Base-by-base conservation (phyloP, 2,888 invertebrate species). In the Kuschelorhynchus macadamiae region DNA sequence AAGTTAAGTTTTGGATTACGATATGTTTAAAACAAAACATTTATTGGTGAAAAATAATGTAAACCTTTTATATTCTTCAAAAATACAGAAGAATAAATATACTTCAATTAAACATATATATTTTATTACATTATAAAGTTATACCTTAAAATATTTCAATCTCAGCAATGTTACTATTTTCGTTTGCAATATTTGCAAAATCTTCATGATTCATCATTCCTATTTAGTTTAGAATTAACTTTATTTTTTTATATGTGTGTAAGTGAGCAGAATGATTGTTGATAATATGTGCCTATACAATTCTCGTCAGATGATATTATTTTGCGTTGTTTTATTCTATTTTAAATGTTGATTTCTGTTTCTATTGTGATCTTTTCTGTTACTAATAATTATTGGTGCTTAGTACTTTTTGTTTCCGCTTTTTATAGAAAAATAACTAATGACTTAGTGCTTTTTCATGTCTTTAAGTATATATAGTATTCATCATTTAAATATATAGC, bases 201-300 rank as follows among this genome's bases (percentile, higher is more conserved):
- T 36, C 30, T 7, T 50, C 32, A 17, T 21, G 17, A n/a, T 30
- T n/a, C 32, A 50, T 20, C 32, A 55, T 17, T 59, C 25, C 25
- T 41, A 16, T 39, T 50, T 16, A 47, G 32, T 44, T 4, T 57
- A 57, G 42, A 14, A 41, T 52, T 36, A 39, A 17, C 59, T 59
- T 57, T 42, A 30, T 21, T 11, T 36, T 56, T 67, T 72, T 67
- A 69, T 70, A 71, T 70, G 50, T 74, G 75, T 77, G 71, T 72
- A 75, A 71, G 44, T 73, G 73, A 71, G 36, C 65, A 32, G 75
- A 70, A 47, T 73, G 76, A 70, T 60, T 74, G 75, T 53, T 55
- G 33, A 66, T 60, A 60, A 56, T 71, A 76, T 74, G 76, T 71
- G 72, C 72, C 72, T 73, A 12, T 7, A 36, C 9, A 72, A 70